These are phyloP conservation scores for Carcinoscorpius rotundicauda DNA, from an alignment of 1,140 invertebrate species.

Conservation along the genomic window DNA sequence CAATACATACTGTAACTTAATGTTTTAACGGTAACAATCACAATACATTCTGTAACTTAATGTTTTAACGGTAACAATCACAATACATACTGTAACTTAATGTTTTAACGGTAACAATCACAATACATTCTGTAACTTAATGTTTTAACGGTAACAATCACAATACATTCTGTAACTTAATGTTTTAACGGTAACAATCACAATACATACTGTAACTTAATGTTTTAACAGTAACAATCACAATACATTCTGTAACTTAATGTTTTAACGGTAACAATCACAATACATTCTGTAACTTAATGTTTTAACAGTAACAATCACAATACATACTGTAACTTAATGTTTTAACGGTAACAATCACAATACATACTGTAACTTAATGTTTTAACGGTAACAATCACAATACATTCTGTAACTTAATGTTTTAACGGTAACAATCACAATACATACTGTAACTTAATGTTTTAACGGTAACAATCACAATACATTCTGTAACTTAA, in stretches of 20 bases:
- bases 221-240: conserved; percentile 10
- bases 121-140: conserved; percentile 23
- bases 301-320: conserved; percentile 10
- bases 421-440: conserved; percentile 10
- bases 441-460: conserved; percentile 38
- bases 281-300: conserved; percentile 23
- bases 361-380: conserved; percentile 38
- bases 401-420: conserved; percentile 23
- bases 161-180: conserved; percentile 23
- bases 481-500: conserved; percentile 23
- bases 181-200: conserved; percentile 10
- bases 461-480: conserved; percentile 10
- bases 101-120: conserved; percentile 10
- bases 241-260: conserved; percentile 23
- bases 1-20: conserved; percentile 38
- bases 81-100: conserved; percentile 38
- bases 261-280: conserved; percentile 10
- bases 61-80: conserved; percentile 10
- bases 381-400: conserved; percentile 10
- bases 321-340: conserved; percentile 38
- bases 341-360: conserved; percentile 10
- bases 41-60: conserved; percentile 23
- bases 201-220: conserved; percentile 38
- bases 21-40: conserved; percentile 10
- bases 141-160: conserved; percentile 10